Base-by-base conservation (phyloP, 2,797 vertebrate species). In the Tokudaia muenninki region DNA sequence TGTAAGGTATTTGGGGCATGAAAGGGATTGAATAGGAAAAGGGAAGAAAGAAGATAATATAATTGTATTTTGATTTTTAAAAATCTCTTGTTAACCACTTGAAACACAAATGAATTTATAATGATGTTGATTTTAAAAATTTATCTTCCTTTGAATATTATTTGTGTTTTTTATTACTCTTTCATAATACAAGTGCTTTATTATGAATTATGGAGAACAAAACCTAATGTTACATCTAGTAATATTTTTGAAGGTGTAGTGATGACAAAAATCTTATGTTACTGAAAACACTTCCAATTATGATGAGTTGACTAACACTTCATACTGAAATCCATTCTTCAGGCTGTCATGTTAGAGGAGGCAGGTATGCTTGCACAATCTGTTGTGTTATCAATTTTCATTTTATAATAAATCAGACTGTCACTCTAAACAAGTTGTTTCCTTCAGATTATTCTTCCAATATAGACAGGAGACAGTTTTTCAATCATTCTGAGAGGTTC, bases 361-460 rank as follows among this genome's bases (percentile, higher is more conserved):
- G 0, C 44, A 1, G 11, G 1, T 89, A 78, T 16, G 72, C 79
- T 65, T 44, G 31, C 1, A 34, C 47, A 92, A 78, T 79, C 19
- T 88, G 92, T 86, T 78, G 4, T 91, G 34, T 67, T 92, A 78
- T 79, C 59, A 44, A 92, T 94, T 94, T 92, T 89, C 9, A 87
- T 61, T 77, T 92, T 75, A 87, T 91, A 94, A 93, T 87, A 92
- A 95, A 65, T 94, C 41, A 81, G 29, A 8, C 31, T 87, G 26
- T 34, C 86, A 47, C 1, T 86, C 24, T 81, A 87, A 65, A 91
- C 11, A 61, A 89, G 72, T 82, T 94, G 31, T 41, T 16, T 59
- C 87, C 44, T 50, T 88, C n/a, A 82, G 22, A 93, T 82, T 87
- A 82, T 74, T 47, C 3, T 70, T 96, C 96, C n/a, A 61, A 26